These are phyloP conservation scores for Sialia sialis DNA, from an alignment of 2,113 vertebrate genomes.

Conservation along the genomic window DNA sequence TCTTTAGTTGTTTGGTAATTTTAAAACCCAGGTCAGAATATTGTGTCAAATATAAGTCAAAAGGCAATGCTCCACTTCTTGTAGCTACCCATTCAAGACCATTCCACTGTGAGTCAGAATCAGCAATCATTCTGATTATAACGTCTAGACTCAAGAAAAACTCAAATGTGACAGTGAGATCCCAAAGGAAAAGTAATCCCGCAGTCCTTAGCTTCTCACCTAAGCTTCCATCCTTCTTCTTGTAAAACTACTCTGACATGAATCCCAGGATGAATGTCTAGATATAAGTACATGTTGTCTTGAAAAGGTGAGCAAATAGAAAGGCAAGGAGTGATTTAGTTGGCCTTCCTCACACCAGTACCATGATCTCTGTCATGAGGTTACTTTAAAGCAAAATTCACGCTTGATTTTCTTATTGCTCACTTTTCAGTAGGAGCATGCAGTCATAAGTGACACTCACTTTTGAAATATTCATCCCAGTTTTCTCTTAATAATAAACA, in stretches of 20 bases:
- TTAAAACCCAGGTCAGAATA: not conserved
- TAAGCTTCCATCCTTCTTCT: not conserved
- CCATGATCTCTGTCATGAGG: not conserved
- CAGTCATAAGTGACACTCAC: not conserved
- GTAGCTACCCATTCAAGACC: not conserved
- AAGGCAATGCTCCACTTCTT: not conserved
- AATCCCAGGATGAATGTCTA: constrained; percentile 18
- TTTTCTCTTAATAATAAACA: not conserved
- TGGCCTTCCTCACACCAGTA: not conserved
- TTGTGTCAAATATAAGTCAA: not conserved
- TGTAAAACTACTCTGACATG: constrained; percentile 1
- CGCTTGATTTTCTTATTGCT: not conserved
- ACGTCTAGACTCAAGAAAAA: not conserved
- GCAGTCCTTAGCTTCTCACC: not conserved
- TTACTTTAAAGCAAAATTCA: not conserved
- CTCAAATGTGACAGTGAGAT: not conserved
- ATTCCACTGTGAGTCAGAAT: not conserved
- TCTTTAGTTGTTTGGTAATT: not conserved
- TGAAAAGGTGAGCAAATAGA: constrained; percentile 1
- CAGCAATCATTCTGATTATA: not conserved
- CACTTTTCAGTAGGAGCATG: not conserved
- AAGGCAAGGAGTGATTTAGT: constrained; percentile 15
- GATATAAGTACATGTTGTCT: constrained; percentile 9
- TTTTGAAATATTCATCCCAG: not conserved
- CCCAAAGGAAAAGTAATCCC: not conserved